Evolutionary conservation across 2,888 invertebrate species (phyloP), one percentile per base, ranked within the genome.

Genomic region (Rhamnusium bicolor): DNA sequence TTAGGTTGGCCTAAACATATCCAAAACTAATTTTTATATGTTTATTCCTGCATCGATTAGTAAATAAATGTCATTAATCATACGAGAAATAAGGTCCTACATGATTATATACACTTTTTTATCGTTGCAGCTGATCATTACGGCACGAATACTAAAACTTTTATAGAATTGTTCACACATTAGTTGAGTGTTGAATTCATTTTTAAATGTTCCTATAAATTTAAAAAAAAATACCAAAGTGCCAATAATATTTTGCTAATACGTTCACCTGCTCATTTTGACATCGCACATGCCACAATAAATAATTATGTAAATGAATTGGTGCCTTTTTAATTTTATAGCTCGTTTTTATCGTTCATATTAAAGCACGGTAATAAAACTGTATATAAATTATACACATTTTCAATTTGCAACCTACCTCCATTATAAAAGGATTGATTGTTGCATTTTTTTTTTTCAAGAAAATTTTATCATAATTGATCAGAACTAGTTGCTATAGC

Each of bases 281-380:
- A 51, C 27, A 29, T 29, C 32, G 65, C 65, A 53, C 53, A 53
- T 53, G 65, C 63, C 65, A 65, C 21, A 19, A 5, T 29, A 29
- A 65, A 65, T 65, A 53, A 65, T 53, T 63, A 49, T 49, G 47
- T 47, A 29, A 53, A 51, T 27, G n/a, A 32, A 19, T 53, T 29
- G 65, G 65, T 32, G 51, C 32, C 32, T 65, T 65, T 65, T 65
- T 65, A 65, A 65, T 65, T n/a, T 65, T 65, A 65, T n/a, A 14
- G n/a, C 65, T 24, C 53, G 51, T 27, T 65, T 65, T 65, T 53
- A 65, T 65, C 53, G 29, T n/a, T 29, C n/a, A 18, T 18, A 32
- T 53, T 65, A 53, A 29, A 53, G 53, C 62, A 12, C 53, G 12
- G 53, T 61, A 53, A 32, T 63, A 53, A 53, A 27, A n/a, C 19